These are phyloP conservation scores for Tiliacea aurago DNA, from an alignment of 2,888 invertebrate species.

Conservation along the genomic window DNA sequence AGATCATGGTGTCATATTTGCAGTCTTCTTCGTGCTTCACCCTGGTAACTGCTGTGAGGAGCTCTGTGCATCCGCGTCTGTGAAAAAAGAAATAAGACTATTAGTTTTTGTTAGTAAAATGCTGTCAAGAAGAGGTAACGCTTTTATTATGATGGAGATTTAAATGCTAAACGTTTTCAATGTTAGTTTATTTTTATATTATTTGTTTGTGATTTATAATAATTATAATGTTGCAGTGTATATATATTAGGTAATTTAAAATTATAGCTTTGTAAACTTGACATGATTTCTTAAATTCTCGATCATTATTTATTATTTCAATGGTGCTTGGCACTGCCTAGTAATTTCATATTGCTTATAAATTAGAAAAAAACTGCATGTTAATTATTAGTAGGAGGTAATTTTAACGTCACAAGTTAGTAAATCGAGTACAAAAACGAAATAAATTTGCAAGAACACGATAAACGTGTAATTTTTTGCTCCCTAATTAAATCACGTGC, in stretches of 20 bases:
- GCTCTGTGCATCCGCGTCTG: conserved; percentile 88
- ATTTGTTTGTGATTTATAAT: background rate
- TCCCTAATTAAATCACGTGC: background rate
- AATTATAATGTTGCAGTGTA: background rate
- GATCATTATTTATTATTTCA: background rate
- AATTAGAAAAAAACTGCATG: conserved; percentile 13
- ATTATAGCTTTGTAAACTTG: background rate
- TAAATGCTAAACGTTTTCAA: background rate
- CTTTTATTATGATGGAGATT: background rate
- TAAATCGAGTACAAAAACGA: conserved; percentile 22
- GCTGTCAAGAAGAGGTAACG: background rate
- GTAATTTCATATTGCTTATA: background rate
- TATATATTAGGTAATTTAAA: background rate
- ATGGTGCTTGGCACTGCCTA: conserved; percentile 34
- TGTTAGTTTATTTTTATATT: background rate
- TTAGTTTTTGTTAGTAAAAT: conserved; percentile 15
- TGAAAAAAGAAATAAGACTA: conserved; percentile 66
- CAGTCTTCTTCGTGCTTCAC: conserved; percentile 87
- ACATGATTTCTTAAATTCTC: background rate
- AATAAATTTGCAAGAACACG: background rate
- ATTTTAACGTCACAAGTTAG: conserved; percentile 6
- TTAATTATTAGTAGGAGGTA: conserved; percentile 9
- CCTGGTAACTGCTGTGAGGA: conserved; percentile 82
- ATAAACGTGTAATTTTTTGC: conserved; percentile 1
- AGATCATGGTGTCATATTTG: conserved; percentile 86